Evolutionary conservation across 2,888 invertebrate species (phyloP), one percentile per base, ranked within the genome.

Genomic region (Diloba caeruleocephala): DNA sequence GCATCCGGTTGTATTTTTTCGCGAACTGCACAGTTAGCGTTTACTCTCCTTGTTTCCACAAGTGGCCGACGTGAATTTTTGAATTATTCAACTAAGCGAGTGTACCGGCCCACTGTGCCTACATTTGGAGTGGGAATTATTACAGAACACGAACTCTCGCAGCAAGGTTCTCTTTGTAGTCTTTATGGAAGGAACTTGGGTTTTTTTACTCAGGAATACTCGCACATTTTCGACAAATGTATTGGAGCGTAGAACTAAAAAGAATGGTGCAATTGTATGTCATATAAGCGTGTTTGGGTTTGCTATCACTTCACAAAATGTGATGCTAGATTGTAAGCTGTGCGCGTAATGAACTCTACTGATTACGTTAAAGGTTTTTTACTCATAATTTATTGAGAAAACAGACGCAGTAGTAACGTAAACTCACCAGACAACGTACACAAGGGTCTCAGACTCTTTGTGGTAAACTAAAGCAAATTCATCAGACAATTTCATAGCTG

Each of bases 81-180:
- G 84, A 87, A 86, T 86, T 79, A 87, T 87, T 85, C 83, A 85
- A 74, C 79, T 83, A 80, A 82, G 76, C 77, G 80, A 82, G 76
- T 77, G 74, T 74, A 74, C 77, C 74, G 61, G 63, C 58, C 56
- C 61, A 60, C 56, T 59, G 62, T 69, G 57, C 69, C 71, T 74
- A 75, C 71, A 71, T 62, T 68, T 55, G 62, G 59, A 74, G 62
- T 64, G 59, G 60, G 46, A 62, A 64, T 61, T 62, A 64, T 71
- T 74, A 60, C 63, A 59, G 63, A 64, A 75, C 57, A 66, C 69
- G 51, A 52, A 64, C 62, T 29, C 41, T 37, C 21, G 13, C 26
- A 17, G 38, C 36, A 23, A 53, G 32, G 36, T 29, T 23, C 49
- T 44, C 14, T 58, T 45, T 51, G 38, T 28, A 43, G 43, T 32